Evolutionary conservation across 2,797 vertebrate genomes (phyloP).

Genomic region (Myotis findleyi): DNA sequence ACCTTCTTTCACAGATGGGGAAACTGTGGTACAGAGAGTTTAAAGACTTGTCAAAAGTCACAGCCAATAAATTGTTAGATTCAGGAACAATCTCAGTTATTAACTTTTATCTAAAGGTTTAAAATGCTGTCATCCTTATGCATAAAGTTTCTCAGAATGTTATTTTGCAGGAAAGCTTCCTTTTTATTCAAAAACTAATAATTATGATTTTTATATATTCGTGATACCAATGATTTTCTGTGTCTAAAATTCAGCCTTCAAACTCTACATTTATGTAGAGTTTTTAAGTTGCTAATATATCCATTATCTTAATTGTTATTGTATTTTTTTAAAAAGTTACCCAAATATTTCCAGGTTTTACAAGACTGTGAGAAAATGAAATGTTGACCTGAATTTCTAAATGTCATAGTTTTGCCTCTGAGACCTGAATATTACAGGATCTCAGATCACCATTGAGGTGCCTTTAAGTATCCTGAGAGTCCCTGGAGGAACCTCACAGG

Average conservation of each 20-base stretch:
- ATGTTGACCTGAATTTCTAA: background rate
- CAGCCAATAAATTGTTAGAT: background rate
- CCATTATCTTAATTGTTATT: background rate
- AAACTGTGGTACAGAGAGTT: background rate
- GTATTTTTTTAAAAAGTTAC: background rate
- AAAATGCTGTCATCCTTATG: background rate
- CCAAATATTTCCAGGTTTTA: background rate
- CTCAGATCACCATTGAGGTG: background rate
- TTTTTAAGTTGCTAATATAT: background rate
- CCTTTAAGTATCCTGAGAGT: background rate
- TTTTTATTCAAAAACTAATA: conserved; percentile 41
- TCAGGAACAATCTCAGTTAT: background rate
- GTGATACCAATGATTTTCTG: background rate
- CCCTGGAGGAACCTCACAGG: background rate
- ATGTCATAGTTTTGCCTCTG: background rate
- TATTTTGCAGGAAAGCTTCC: background rate
- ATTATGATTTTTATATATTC: background rate
- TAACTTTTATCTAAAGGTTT: conserved; percentile 23
- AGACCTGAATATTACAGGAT: background rate
- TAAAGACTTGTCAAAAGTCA: background rate
- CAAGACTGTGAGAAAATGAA: background rate
- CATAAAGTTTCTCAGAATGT: background rate
- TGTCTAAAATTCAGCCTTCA: background rate
- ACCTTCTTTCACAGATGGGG: background rate
- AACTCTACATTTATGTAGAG: background rate